These are phyloP conservation scores for Patiria miniata DNA, from an alignment of 35 echinoderm and acorn worm genomes.

Conservation along the genomic window DNA sequence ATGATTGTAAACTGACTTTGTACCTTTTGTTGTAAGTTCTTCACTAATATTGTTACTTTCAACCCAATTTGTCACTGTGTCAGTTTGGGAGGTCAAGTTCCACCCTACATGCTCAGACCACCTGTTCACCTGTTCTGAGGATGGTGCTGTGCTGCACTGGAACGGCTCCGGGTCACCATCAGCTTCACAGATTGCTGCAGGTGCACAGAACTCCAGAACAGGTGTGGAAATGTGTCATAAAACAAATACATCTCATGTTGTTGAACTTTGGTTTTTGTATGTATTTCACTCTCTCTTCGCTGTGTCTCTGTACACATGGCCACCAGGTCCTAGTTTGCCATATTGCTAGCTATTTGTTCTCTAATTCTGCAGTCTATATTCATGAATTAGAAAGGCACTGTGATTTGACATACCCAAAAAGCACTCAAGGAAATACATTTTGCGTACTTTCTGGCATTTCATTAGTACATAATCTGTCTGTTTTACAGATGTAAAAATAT, in stretches of 20 bases:
- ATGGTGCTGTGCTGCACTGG: slow-evolving; percentile 97
- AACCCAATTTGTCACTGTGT: not conserved
- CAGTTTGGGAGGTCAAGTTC: slow-evolving; percentile 99
- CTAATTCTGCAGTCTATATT: too few species aligned
- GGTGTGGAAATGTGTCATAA: not conserved
- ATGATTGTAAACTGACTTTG: not conserved
- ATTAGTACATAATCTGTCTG: too few species aligned
- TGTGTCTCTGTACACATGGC: too few species aligned
- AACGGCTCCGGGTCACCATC: slow-evolving; percentile 39
- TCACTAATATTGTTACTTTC: not conserved
- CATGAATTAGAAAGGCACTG: too few species aligned
- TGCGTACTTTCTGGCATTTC: too few species aligned
- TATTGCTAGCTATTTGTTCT: too few species aligned
- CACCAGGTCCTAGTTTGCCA: too few species aligned
- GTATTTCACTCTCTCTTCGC: too few species aligned
- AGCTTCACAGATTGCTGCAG: slow-evolving; percentile 34
- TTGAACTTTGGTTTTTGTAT: too few species aligned
- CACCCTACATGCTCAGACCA: slow-evolving; percentile 85
- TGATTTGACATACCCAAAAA: too few species aligned
- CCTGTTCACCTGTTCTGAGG: slow-evolving; percentile 96
- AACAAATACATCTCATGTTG: not conserved
- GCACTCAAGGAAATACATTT: too few species aligned
- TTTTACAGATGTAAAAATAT: too few species aligned
- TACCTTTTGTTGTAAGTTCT: not conserved
- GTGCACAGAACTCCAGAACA: slow-evolving; percentile 32